Percentiles rank a stretch among this genome's conserved stretches.
Conservation (phyloP, 1,140 invertebrate genomes). For the Meloidogyne chitwoodi region DNA sequence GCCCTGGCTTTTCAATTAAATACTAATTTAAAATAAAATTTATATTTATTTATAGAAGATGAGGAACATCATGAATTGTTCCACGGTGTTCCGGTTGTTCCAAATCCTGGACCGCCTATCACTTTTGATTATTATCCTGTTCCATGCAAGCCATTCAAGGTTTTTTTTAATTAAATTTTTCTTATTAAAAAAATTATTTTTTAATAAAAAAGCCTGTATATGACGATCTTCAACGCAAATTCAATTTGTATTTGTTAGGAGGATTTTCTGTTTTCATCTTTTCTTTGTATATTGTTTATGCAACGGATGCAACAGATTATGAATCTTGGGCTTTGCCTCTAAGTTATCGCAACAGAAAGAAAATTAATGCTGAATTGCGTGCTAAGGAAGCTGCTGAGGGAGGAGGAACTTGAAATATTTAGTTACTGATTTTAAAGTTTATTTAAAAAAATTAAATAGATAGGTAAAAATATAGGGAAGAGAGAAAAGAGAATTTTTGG, state of each 20-base stretch:
- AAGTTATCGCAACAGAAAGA: conserved; percentile 3
- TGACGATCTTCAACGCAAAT: conserved; percentile 4
- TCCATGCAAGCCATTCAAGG: conserved; percentile 7
- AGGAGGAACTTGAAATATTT: background rate
- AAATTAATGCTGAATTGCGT: conserved; percentile 7
- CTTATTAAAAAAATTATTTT: background rate
- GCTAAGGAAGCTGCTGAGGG: conserved; percentile 4
- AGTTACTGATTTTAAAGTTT: too few relatives aligned
- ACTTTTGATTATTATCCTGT: conserved; percentile 9
- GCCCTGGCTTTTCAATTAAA: too few relatives aligned
- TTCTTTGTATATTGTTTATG: background rate
- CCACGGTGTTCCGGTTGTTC: background rate
- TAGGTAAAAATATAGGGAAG: too few relatives aligned
- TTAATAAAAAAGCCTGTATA: background rate
- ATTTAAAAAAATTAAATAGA: too few relatives aligned
- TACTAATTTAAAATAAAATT: too few relatives aligned
- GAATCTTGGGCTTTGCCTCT: background rate
- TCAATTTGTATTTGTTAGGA: background rate
- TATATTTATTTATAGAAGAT: too few relatives aligned
- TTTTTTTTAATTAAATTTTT: background rate
- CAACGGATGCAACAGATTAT: background rate
- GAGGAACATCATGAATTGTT: background rate
- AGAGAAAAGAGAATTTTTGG: too few relatives aligned
- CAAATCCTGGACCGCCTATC: conserved; percentile 2
- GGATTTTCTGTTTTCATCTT: background rate